Evolutionary conservation across 2,113 vertebrate genomes (phyloP).

Genomic region (Bungarus multicinctus): DNA sequence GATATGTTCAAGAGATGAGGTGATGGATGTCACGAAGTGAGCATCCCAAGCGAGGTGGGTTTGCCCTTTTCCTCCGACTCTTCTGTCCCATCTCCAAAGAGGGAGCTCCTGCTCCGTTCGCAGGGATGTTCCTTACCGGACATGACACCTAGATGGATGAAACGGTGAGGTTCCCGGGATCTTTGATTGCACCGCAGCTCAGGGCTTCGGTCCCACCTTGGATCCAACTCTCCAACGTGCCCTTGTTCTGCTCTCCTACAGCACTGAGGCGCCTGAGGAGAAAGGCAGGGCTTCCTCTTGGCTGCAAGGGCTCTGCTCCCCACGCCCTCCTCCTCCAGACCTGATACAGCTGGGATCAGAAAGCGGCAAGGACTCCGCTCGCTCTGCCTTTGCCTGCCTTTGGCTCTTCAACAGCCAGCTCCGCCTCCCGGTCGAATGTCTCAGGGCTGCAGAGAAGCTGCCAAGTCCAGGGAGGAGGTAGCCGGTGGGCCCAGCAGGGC

Average conservation of each 20-base stretch:
- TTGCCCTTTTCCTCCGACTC: too few relatives aligned
- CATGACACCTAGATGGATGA: slow-evolving; percentile 2
- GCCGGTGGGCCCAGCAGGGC: neutral
- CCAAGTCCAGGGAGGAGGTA: neutral
- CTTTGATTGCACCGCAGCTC: neutral
- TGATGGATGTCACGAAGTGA: neutral
- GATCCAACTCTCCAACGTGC: neutral
- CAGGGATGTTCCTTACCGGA: slow-evolving; percentile 31
- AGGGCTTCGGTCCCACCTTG: neutral
- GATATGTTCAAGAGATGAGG: too few relatives aligned
- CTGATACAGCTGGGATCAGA: neutral
- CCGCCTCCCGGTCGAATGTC: neutral
- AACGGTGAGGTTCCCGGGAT: too few relatives aligned
- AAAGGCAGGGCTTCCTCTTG: neutral
- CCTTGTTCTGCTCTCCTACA: neutral
- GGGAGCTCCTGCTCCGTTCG: neutral
- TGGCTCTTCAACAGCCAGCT: neutral
- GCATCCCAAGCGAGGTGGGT: neutral
- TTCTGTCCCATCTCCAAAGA: too few relatives aligned
- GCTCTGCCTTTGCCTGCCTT: neutral
- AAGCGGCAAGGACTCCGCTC: neutral
- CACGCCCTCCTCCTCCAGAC: neutral
- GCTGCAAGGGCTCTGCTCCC: neutral
- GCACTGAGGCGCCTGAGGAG: neutral
- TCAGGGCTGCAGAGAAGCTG: neutral